Evolutionary conservation across 2,888 invertebrate genomes (phyloP).

Genomic region (Trichogramma dendrolimi): DNA sequence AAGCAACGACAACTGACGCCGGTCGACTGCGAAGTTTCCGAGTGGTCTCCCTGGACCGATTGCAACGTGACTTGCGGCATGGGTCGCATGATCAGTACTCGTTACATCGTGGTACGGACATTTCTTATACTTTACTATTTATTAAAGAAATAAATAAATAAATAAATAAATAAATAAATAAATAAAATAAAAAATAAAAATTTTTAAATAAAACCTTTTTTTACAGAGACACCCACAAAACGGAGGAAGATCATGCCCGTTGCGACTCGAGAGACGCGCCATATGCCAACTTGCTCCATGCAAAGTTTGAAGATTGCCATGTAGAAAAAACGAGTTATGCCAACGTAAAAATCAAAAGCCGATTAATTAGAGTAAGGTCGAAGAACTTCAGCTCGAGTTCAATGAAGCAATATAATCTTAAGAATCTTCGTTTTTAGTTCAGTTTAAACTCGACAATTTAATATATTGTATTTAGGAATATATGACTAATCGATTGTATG

Average conservation of each 20-base stretch:
- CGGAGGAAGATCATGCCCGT: conserved; percentile 65
- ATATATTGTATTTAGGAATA: too few relatives aligned
- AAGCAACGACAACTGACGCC: background rate
- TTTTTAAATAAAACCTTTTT: background rate
- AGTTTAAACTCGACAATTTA: too few relatives aligned
- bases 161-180: background rate
- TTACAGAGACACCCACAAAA: conserved; percentile 58
- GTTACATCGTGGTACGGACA: conserved; percentile 58
- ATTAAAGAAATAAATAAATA: too few relatives aligned
- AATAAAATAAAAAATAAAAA: too few relatives aligned
- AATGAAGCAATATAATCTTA: too few relatives aligned
- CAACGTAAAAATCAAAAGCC: background rate
- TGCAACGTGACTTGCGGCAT: conserved; percentile 78
- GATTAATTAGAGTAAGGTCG: background rate
- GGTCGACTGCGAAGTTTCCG: conserved; percentile 66
- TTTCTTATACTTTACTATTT: background rate
- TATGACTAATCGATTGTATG: too few relatives aligned
- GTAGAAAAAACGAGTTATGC: background rate
- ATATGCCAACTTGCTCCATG: conserved; percentile 55
- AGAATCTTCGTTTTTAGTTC: too few relatives aligned
- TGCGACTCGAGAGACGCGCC: conserved; percentile 58
- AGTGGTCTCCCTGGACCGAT: conserved; percentile 79
- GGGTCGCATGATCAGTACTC: conserved; percentile 64
- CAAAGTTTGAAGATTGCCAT: conserved; percentile 30
- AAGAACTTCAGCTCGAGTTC: too few relatives aligned